Base-by-base conservation (phyloP, 2,113 vertebrate genomes). In the Xenopus laevis region DNA sequence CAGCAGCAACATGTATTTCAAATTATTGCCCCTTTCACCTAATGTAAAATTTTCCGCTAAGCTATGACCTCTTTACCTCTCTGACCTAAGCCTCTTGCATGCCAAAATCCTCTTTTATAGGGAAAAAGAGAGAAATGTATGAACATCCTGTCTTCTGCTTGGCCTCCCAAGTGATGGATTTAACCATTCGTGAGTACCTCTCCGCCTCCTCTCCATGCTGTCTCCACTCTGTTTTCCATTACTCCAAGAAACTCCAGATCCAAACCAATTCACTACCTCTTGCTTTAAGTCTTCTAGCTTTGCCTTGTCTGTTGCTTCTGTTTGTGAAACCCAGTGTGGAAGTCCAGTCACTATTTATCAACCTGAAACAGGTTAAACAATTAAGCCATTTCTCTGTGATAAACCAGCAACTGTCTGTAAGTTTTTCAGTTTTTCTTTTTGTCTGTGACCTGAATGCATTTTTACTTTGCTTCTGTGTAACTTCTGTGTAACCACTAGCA, bases 131-230 rank as follows among this genome's bases (percentile, higher is more conserved):
- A 96, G 97, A 99, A 95, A 98, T 98, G 96, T 99, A 96, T 95
- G 97, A 99, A 89, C 97, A 99, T 94, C 96, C 97, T 93, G 95
- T 99, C 97, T 99, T 98, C 97, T 99, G 97, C 95, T 99, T 99
- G 98, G 98, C 98, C 91, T 99, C 98, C 94, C 98, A 99, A 98
- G 98, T 99, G 95, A 98, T 99, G 97, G 97, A 98, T 99, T 98
- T 99, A 98, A 99, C 98, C 92, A 99, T 99, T 98, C 97, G 98
- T 99, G 97, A 99, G 98, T 99, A 99, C 95, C 88, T 93, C 92
- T 89, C 93, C 92, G 90, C 74, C 66, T 92, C 89, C 88, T 91
- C 85, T 90, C 93, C 92, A 89, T 90, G 83, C 92, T 84, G 86
- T 91, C 89, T 90, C 91, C 88, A 87, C 87, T 90, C 89, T 85